A percentile compares a stretch with the other conserved stretches of the same genome.
Conservation (phyloP, 1,140 invertebrate species). For the Phthorimaea operculella region DNA sequence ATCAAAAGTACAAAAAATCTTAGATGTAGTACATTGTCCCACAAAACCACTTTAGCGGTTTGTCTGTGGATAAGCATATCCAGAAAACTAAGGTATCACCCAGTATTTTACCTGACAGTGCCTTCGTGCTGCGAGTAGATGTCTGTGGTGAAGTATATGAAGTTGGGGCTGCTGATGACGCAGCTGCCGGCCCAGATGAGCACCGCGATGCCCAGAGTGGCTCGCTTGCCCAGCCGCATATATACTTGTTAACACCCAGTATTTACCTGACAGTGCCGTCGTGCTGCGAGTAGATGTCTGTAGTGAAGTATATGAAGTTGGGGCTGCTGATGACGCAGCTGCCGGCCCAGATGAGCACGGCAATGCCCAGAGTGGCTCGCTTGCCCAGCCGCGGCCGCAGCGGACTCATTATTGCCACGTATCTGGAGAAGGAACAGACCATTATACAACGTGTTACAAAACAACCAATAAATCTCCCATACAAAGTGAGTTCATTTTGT, state of each 20-base stretch:
- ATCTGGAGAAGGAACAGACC: conserved; percentile 70
- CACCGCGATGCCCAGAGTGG: conserved; percentile 84
- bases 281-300: conserved; percentile 65
- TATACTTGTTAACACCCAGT: too few species aligned
- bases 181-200: conserved; percentile 82
- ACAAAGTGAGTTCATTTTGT: too few species aligned
- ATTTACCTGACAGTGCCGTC: conserved; percentile 71
- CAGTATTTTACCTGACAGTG: conserved; percentile 68
- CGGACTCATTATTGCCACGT: conserved; percentile 93
- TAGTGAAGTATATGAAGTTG: conserved; percentile 84
- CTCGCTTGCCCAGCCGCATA: conserved; percentile 83
- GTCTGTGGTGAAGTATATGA: conserved; percentile 83
- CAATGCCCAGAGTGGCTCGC: conserved; percentile 82
- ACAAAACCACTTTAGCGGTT: too few species aligned
- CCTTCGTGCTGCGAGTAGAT: conserved; percentile 65
- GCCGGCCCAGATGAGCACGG: conserved; percentile 81
- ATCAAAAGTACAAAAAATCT: too few species aligned
- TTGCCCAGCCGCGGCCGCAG: conserved; percentile 80
- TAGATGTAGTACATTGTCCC: too few species aligned
- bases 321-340: conserved; percentile 82
- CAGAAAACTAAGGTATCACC: neutral
- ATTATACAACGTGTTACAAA: too few species aligned
- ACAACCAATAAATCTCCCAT: too few species aligned
- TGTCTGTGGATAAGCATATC: neutral
- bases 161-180: conserved; percentile 83